Percentiles rank a stretch among this genome's conserved stretches.
Conservation (phyloP, 1,140 invertebrate genomes). For the Subanguina moxae region DNA sequence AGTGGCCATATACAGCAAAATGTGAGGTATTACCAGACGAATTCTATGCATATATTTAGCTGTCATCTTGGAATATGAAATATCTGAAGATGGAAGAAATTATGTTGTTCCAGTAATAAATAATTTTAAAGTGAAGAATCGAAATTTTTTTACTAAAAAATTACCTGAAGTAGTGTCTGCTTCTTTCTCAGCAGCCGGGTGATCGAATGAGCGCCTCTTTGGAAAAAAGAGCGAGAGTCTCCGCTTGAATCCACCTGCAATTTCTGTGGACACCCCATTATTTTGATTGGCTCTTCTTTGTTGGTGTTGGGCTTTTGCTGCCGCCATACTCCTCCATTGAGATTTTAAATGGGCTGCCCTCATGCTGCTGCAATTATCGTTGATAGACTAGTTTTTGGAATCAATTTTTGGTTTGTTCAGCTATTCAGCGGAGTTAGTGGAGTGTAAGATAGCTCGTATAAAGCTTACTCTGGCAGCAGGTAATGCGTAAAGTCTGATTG, state of each 20-base stretch:
- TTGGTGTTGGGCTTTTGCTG: background rate
- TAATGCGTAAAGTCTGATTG: too few relatives aligned
- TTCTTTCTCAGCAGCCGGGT: background rate
- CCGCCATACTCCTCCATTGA: background rate
- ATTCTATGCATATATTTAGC: conserved; percentile 20
- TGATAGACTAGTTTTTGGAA: too few relatives aligned
- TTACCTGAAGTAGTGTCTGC: background rate
- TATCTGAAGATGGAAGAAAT: background rate
- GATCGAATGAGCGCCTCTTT: background rate
- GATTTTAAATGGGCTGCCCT: background rate
- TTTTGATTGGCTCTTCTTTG: background rate
- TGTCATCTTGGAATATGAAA: background rate
- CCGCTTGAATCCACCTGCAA: background rate
- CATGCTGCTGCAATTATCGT: background rate
- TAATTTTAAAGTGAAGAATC: background rate
- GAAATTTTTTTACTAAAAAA: background rate
- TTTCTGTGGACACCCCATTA: background rate
- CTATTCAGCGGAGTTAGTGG: too few relatives aligned
- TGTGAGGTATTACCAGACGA: conserved; percentile 35
- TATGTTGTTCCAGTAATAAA: background rate
- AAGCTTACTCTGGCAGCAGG: too few relatives aligned
- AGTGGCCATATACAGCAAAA: conserved; percentile 34
- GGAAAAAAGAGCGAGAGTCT: conserved; percentile 1
- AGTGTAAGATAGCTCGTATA: too few relatives aligned
- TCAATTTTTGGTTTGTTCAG: too few relatives aligned